These are phyloP conservation scores for Arnoldichthys spilopterus DNA, from an alignment of 2,797 vertebrate genomes.

Conservation along the genomic window DNA sequence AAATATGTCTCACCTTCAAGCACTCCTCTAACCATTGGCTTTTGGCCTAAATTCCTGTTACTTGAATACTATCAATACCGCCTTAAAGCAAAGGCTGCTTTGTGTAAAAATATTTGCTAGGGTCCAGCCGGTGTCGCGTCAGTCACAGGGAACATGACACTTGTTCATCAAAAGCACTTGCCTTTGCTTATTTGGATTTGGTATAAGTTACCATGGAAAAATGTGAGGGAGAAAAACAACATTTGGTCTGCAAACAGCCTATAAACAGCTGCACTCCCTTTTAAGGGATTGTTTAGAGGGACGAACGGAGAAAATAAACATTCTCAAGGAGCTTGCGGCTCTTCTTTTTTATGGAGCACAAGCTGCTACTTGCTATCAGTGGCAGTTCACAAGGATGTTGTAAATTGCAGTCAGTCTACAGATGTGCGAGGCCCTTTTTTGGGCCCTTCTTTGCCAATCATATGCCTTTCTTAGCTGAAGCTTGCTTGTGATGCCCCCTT, in stretches of 20 bases:
- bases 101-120: conserved; percentile 17
- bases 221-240: conserved; percentile 76
- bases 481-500: conserved; percentile 57
- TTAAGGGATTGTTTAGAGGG: conserved; percentile 87
- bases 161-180: conserved; percentile 71
- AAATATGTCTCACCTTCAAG: no score
- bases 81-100: conserved; percentile 16
- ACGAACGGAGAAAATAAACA: conserved; percentile 83
- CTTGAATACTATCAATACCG: not conserved
- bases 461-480: conserved; percentile 55
- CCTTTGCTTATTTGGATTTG: conserved; percentile 63
- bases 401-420: conserved; percentile 54
- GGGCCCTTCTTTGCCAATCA: conserved; percentile 61
- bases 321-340: conserved; percentile 76
- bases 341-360: conserved; percentile 67
- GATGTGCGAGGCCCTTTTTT: conserved; percentile 69
- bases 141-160: conserved; percentile 47
- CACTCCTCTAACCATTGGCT: not conserved
- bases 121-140: conserved; percentile 37
- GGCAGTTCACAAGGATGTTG: conserved; percentile 42
- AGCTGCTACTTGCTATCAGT: conserved; percentile 67
- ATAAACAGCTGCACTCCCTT: conserved; percentile 84
- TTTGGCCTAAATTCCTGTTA: not conserved
- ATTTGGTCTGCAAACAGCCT: conserved; percentile 79
- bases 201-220: conserved; percentile 61